These are phyloP conservation scores for Pristionchus maxplancki DNA, from an alignment of 2,888 invertebrate species.

Conservation along the genomic window DNA sequence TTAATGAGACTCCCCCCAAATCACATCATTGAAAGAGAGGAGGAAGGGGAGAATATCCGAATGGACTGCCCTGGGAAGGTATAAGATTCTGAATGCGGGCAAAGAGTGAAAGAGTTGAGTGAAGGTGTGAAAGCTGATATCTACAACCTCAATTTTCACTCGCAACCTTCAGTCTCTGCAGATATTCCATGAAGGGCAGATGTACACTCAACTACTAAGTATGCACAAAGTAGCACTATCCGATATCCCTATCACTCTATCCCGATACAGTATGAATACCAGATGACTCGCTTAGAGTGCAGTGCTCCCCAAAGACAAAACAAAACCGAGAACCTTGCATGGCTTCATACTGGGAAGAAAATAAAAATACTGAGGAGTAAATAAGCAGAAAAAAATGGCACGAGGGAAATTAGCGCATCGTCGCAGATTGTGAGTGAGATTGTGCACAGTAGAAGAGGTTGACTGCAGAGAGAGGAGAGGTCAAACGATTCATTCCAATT, in stretches of 20 bases:
- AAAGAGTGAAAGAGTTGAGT: conserved; percentile 4
- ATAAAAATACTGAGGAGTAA: not conserved
- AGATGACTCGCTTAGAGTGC: not conserved
- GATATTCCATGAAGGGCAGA: conserved; percentile 21
- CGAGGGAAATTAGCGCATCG: not conserved
- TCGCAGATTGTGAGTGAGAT: not conserved
- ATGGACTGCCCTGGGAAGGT: conserved; percentile 17
- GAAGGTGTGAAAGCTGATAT: conserved; percentile 43
- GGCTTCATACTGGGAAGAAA: not conserved
- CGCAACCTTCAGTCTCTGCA: conserved; percentile 16
- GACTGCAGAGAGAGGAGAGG: not conserved
- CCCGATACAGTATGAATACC: not conserved
- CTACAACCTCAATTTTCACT: conserved; percentile 30
- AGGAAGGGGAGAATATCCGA: conserved; percentile 9
- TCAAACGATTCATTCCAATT: conserved; percentile 31
- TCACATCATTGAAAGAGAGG: not conserved
- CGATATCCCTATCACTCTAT: not conserved
- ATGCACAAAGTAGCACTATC: not conserved
- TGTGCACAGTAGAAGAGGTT: not conserved
- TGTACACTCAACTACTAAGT: conserved; percentile 4
- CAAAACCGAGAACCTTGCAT: not conserved
- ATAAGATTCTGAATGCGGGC: not conserved
- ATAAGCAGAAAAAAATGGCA: not conserved
- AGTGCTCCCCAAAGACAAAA: not conserved
- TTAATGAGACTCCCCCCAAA: conserved; percentile 30